Conservation (phyloP, 2,797 vertebrate species). For the Peromyscus melanophrys region DNA sequence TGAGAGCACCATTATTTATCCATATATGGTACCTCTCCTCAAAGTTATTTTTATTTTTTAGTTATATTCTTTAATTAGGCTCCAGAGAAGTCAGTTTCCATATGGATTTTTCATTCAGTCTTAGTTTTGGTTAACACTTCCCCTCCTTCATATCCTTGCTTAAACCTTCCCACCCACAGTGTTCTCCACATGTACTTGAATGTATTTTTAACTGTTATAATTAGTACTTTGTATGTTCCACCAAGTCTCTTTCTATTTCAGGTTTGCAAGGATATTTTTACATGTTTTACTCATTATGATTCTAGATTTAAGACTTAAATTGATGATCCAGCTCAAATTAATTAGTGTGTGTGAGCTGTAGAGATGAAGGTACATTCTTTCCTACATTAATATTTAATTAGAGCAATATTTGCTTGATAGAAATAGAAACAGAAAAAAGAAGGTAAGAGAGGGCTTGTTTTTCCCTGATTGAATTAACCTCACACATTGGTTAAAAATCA, state of each 20-base stretch:
- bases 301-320: not conserved
- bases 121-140: not conserved
- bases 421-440: not conserved
- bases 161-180: not conserved
- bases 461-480: not conserved
- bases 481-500: not conserved
- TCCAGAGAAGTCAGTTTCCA: not conserved
- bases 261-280: not conserved
- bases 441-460: not conserved
- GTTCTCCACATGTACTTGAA: not conserved
- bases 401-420: not conserved
- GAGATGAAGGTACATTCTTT: not conserved
- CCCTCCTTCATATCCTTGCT: not conserved
- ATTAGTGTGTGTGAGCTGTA: not conserved
- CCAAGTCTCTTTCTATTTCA: not conserved
- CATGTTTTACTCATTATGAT: conserved; percentile 6
- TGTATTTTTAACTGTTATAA: not conserved
- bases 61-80: not conserved
- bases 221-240: not conserved
- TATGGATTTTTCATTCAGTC: too few relatives aligned
- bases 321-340: not conserved
- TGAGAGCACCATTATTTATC: not conserved
- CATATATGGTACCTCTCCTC: not conserved
- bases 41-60: not conserved
- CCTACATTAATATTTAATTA: conserved; percentile 19